Conservation (phyloP, 2,888 invertebrate species). For the Linnaemya vulpina region DNA sequence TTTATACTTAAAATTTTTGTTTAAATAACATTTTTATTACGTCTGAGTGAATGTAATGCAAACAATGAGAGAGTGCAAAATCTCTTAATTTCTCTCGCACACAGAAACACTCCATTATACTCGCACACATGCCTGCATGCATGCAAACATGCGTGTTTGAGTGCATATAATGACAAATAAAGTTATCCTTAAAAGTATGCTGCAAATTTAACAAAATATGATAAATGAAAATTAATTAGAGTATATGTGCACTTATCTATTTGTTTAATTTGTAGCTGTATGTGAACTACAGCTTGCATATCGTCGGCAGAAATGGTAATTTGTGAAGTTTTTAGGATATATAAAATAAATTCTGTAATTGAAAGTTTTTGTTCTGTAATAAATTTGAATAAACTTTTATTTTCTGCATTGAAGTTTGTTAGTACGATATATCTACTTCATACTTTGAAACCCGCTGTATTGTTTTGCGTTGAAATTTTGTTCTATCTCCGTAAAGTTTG, state of each 20-base stretch:
- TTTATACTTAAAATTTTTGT: background rate
- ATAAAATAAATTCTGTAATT: no score
- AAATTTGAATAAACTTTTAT: no score
- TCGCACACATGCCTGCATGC: background rate
- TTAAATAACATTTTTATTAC: background rate
- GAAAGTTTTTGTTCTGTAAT: no score
- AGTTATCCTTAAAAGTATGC: slow-evolving; percentile 22
- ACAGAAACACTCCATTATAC: background rate
- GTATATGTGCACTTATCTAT: background rate
- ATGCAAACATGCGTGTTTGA: no score
- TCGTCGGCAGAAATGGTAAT: no score
- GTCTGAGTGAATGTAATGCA: background rate
- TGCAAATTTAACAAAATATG: slow-evolving; percentile 10
- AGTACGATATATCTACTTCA: no score
- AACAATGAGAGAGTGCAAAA: background rate
- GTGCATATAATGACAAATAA: background rate
- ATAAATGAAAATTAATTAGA: slow-evolving; percentile 13
- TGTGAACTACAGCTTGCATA: background rate
- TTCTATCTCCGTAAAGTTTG: no score
- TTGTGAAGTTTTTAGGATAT: no score
- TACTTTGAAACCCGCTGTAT: no score
- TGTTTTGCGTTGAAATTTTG: no score
- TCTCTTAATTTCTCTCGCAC: background rate
- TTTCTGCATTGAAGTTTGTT: no score
- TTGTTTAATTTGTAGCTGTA: background rate